phyloP scores from a whole-genome alignment of 2,797 vertebrate species.

The Knipowitschia caucasica region DNA sequence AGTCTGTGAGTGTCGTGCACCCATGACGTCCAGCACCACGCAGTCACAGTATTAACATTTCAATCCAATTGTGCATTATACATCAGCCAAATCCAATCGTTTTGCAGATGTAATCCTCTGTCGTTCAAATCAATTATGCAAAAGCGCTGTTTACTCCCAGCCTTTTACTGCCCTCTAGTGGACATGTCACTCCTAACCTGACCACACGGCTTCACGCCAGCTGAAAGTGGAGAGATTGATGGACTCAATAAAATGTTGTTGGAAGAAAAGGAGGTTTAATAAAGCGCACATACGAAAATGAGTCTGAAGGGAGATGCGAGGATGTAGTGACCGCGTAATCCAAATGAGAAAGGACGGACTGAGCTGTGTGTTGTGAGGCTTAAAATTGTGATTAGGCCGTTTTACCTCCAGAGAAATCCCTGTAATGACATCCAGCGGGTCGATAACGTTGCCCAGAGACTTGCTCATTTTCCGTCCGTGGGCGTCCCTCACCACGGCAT shows the following conservation, averaged over 20 bases:
- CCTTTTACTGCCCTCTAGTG: slow-evolving; percentile 64
- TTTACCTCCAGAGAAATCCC: slow-evolving; percentile 87
- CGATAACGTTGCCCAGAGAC: slow-evolving; percentile 91
- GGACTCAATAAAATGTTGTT: slow-evolving; percentile 65
- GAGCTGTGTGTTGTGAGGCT: slow-evolving; percentile 9
- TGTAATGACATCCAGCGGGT: slow-evolving; percentile 88
- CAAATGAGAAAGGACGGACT: slow-evolving; percentile 18
- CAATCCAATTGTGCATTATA: no score
- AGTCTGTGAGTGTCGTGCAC: no score
- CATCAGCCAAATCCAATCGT: no score
- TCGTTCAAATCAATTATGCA: not conserved
- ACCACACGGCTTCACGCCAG: slow-evolving; percentile 16
- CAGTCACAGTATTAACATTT: no score
- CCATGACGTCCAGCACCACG: no score
- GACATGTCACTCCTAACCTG: slow-evolving; percentile 29
- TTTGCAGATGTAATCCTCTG: no score
- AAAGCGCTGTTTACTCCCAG: slow-evolving; percentile 34
- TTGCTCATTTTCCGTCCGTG: slow-evolving; percentile 96
- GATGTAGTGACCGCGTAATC: slow-evolving; percentile 25
- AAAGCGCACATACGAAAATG: slow-evolving; percentile 54
- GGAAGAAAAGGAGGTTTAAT: slow-evolving; percentile 51
- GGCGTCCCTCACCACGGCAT: slow-evolving; percentile 88
- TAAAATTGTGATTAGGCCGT: slow-evolving; percentile 21
- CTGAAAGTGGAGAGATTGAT: slow-evolving; percentile 51
- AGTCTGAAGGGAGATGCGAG: slow-evolving; percentile 25